Percentiles rank a stretch among this genome's conserved stretches.
Conservation (phyloP, 1,140 invertebrate species). For the Limonius californicus region DNA sequence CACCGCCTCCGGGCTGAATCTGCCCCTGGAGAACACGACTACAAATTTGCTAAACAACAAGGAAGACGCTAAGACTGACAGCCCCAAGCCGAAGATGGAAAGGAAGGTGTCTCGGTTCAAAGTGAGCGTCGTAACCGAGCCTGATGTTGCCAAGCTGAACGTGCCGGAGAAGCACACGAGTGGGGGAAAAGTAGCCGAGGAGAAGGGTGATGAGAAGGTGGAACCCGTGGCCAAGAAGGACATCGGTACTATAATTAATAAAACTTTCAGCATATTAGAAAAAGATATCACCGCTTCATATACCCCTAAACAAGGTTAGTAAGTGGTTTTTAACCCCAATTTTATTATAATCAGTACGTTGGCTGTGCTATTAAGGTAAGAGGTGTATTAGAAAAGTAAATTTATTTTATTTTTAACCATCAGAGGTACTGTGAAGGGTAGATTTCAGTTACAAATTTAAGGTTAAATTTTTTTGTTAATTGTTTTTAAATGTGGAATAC, state of each 20-base stretch:
- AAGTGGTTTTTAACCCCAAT: too few relatives aligned
- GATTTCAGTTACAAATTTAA: too few relatives aligned
- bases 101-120: slow-evolving; percentile 43
- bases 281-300: slow-evolving; percentile 25
- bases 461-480: too few relatives aligned
- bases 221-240: slow-evolving; percentile 4
- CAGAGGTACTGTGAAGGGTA: too few relatives aligned
- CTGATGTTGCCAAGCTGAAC: slow-evolving; percentile 38
- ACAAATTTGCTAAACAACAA: not conserved
- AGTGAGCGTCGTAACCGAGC: slow-evolving; percentile 45
- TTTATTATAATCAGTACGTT: too few relatives aligned
- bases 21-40: slow-evolving; percentile 5
- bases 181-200: not conserved
- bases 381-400: too few relatives aligned
- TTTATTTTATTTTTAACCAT: too few relatives aligned
- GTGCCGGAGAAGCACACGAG: slow-evolving; percentile 20
- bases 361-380: too few relatives aligned
- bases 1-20: slow-evolving; percentile 12
- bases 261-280: slow-evolving; percentile 28
- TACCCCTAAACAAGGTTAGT: slow-evolving; percentile 19
- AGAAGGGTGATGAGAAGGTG: not conserved
- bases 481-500: too few relatives aligned
- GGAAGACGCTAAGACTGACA: slow-evolving; percentile 4
- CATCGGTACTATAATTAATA: slow-evolving; percentile 27
- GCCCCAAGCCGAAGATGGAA: slow-evolving; percentile 28